These are phyloP conservation scores for Tenthredo livida DNA, from an alignment of 2,888 invertebrate genomes.

Conservation along the genomic window DNA sequence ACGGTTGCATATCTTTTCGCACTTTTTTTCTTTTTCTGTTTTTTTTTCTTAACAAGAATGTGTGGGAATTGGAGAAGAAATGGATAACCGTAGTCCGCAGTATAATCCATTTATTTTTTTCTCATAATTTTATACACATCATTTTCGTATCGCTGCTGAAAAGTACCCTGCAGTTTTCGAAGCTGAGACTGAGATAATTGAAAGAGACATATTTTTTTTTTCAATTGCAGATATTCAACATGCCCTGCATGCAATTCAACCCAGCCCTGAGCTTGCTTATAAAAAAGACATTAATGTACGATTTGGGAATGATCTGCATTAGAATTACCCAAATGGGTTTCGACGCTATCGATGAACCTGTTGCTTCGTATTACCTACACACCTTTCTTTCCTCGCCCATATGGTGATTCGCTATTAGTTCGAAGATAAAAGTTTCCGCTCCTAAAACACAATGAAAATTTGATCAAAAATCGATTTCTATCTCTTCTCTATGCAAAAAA, in stretches of 20 bases:
- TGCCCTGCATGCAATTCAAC: no score
- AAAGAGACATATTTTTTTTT: no score
- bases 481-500: not conserved
- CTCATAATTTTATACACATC: not conserved
- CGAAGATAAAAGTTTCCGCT: conserved; percentile 63
- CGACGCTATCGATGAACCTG: not conserved
- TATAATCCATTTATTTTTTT: not conserved
- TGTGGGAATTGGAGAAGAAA: not conserved
- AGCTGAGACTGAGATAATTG: not conserved
- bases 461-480: not conserved
- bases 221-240: no score
- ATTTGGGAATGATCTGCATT: not conserved
- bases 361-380: not conserved
- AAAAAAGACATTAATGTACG: not conserved
- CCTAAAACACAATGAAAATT: conserved; percentile 57
- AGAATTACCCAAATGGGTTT: not conserved
- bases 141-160: not conserved
- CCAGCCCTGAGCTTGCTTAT: not conserved
- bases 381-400: conserved; percentile 56
- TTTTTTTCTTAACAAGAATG: no score
- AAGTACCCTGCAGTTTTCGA: not conserved
- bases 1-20: no score
- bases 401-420: conserved; percentile 60
- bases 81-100: not conserved
- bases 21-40: no score